phyloP scores from a whole-genome alignment of 2,113 vertebrate species.

The Seriola aureovittata region DNA sequence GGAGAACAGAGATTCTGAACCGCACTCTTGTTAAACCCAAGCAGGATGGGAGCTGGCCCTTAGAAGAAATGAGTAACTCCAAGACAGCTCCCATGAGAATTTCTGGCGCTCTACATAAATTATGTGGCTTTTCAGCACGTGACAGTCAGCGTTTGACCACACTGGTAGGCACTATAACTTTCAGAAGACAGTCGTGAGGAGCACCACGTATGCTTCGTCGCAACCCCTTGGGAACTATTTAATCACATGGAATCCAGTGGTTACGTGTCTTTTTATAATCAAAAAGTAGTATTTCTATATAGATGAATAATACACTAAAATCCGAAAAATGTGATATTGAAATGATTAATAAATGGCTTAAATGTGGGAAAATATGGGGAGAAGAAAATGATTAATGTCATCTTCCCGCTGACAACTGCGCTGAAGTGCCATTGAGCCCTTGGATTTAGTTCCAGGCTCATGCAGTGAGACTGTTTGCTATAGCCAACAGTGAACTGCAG shows the following conservation, averaged over 20 bases:
- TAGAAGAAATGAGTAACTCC: slow-evolving; percentile 18
- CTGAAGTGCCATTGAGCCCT: not conserved
- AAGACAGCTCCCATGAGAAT: slow-evolving; percentile 45
- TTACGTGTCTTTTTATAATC: not conserved
- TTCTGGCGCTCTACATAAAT: slow-evolving; percentile 26
- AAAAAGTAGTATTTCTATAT: not conserved
- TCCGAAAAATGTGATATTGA: not conserved
- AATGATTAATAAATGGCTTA: not conserved
- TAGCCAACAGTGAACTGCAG: not conserved
- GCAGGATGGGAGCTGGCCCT: slow-evolving; percentile 26
- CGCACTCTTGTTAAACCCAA: not conserved
- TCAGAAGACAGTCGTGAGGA: slow-evolving; percentile 20
- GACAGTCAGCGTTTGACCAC: slow-evolving; percentile 37
- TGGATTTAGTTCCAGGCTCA: not conserved
- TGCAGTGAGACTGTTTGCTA: not conserved
- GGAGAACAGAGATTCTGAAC: slow-evolving; percentile 19
- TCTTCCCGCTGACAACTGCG: not conserved
- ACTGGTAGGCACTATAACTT: slow-evolving; percentile 46
- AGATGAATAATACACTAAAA: not conserved
- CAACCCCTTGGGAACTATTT: not conserved
- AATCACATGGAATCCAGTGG: slow-evolving; percentile 6
- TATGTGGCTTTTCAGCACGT: slow-evolving; percentile 54
- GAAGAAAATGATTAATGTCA: not conserved
- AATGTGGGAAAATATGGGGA: not conserved
- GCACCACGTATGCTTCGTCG: not conserved